A percentile compares a stretch with the other conserved stretches of the same genome.
These are phyloP conservation scores for Eulemur rufifrons DNA, from an alignment of 2,113 vertebrate genomes.

Conservation along the genomic window DNA sequence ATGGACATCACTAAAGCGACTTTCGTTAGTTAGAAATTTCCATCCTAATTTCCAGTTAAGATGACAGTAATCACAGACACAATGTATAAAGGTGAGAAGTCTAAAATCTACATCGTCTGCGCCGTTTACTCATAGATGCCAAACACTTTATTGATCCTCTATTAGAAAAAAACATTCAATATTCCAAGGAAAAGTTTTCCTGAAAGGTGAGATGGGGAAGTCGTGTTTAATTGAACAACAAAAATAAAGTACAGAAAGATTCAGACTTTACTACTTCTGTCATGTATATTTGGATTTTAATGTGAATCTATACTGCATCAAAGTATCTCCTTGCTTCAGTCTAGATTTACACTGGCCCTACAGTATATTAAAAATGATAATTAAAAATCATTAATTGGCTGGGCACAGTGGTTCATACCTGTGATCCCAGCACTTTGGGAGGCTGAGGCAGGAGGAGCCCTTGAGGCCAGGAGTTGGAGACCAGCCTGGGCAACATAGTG, in stretches of 20 bases:
- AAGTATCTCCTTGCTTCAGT: neutral
- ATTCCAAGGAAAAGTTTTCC: neutral
- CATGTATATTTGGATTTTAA: too few relatives aligned
- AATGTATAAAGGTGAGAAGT: rapidly evolving
- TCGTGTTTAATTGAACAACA: neutral
- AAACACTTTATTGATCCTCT: neutral
- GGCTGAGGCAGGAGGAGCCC: too few relatives aligned
- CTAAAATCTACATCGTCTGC: rapidly evolving
- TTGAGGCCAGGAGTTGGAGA: too few relatives aligned
- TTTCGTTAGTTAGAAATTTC: rapidly evolving
- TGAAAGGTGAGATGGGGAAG: neutral
- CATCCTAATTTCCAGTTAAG: neutral
- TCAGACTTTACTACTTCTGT: neutral
- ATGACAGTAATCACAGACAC: rapidly evolving
- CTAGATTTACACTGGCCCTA: neutral
- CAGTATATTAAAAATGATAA: neutral
- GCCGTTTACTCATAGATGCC: neutral
- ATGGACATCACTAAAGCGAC: rapidly evolving
- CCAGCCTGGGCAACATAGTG: too few relatives aligned
- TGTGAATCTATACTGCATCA: neutral
- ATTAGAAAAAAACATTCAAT: neutral
- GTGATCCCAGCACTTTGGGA: too few relatives aligned
- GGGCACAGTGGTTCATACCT: too few relatives aligned
- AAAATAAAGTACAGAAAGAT: neutral
- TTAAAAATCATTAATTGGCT: neutral